A percentile compares a stretch with the other conserved stretches of the same genome.
phyloP scores from a whole-genome alignment of 2,113 vertebrate species.

The Boleophthalmus pectinirostris region DNA sequence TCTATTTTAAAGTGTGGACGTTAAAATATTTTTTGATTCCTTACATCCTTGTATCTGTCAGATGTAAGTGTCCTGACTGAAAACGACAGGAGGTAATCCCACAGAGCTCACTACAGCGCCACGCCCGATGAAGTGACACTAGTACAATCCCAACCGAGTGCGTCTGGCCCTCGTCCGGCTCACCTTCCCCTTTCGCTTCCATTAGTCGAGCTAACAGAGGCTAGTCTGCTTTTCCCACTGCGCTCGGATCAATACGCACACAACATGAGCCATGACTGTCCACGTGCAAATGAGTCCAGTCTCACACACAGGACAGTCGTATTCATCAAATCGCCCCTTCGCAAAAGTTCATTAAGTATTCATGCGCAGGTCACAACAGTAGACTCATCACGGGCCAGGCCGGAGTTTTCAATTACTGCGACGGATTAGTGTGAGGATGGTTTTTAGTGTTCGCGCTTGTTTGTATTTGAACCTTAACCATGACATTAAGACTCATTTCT shows the following conservation, averaged over 20 bases:
- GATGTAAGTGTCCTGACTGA: background rate
- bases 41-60: background rate
- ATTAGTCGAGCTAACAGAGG: conserved; percentile 28
- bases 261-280: conserved; percentile 58
- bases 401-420: conserved; percentile 5
- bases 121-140: background rate
- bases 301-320: conserved; percentile 41
- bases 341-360: conserved; percentile 54
- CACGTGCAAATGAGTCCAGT: conserved; percentile 51
- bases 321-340: conserved; percentile 45
- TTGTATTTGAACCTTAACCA: no score
- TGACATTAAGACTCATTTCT: no score
- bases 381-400: conserved; percentile 29
- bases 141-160: conserved; percentile 1
- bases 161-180: conserved; percentile 22
- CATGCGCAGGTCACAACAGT: conserved; percentile 54
- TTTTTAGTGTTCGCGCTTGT: background rate
- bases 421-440: no score
- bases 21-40: no score
- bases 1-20: no score
- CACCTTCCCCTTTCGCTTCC: conserved; percentile 17
- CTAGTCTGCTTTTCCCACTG: background rate
- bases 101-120: background rate
- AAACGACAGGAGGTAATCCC: background rate
- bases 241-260: conserved; percentile 46